Evolutionary conservation across 2,113 vertebrate genomes (phyloP).

Genomic region (Mus musculus): DNA sequence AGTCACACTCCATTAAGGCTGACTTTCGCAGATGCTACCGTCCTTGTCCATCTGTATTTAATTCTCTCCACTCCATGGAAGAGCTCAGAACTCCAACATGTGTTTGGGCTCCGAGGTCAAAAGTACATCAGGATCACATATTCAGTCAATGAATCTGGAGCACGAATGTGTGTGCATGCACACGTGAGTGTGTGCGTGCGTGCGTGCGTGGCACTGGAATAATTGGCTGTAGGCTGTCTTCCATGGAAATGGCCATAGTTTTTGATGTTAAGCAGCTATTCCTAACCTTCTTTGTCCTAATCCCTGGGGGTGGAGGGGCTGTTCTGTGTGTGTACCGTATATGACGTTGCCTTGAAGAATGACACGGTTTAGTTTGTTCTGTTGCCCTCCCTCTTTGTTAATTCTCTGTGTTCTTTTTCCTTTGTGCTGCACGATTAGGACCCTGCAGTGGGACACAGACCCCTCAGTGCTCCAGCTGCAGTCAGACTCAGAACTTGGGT

Average conservation of each 20-base stretch:
- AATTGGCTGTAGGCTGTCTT: not conserved
- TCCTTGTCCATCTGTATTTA: not conserved
- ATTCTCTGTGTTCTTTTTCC: slow-evolving; percentile 91
- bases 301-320: not conserved
- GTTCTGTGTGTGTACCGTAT: slow-evolving; percentile 72
- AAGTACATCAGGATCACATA: not conserved
- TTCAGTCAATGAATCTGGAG: not conserved
- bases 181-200: not conserved
- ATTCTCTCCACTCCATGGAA: not conserved
- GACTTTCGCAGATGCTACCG: not conserved
- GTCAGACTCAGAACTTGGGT: slow-evolving; percentile 98
- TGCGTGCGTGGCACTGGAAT: not conserved
- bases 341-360: slow-evolving; percentile 81
- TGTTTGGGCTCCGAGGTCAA: not conserved
- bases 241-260: not conserved
- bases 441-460: slow-evolving; percentile 99
- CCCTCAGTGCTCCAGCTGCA: slow-evolving; percentile 99
- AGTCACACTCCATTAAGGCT: not conserved
- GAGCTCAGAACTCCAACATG: not conserved
- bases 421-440: slow-evolving; percentile 93
- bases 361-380: slow-evolving; percentile 70
- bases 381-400: slow-evolving; percentile 87
- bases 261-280: not conserved
- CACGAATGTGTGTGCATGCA: not conserved
- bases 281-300: not conserved